A percentile compares a stretch with the other conserved stretches of the same genome.
phyloP scores from a whole-genome alignment of 1,140 invertebrate species.

The Macrostomum lignano region DNA sequence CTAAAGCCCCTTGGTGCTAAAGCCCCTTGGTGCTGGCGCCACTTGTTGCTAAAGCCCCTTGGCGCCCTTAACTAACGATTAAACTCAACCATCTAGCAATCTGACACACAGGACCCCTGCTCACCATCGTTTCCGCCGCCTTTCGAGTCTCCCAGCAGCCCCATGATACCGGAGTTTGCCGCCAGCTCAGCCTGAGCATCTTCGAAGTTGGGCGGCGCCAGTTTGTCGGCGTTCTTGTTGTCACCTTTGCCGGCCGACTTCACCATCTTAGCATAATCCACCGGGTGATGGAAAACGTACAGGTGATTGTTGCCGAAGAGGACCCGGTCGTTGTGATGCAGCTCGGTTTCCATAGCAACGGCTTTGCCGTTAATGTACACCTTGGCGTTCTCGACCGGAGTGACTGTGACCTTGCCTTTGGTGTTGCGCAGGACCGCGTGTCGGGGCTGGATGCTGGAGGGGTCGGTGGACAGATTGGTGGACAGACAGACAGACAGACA shows the following conservation, averaged over 20 bases:
- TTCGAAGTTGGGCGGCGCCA: constrained; percentile 16
- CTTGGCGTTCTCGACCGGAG: constrained; percentile 25
- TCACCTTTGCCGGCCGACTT: constrained; percentile 23
- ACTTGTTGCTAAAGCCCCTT: too few species aligned
- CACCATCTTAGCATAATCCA: constrained; percentile 32
- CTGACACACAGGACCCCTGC: too few species aligned
- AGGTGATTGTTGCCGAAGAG: constrained; percentile 35
- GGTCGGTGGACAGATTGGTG: too few species aligned
- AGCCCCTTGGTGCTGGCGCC: too few species aligned
- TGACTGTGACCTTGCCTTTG: constrained; percentile 28
- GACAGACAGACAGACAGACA: too few species aligned
- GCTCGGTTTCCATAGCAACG: constrained; percentile 24
- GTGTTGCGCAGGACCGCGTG: constrained; percentile 31
- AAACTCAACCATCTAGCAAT: too few species aligned
- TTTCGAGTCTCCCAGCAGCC: constrained; percentile 8
- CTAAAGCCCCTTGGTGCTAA: too few species aligned
- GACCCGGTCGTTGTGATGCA: constrained; percentile 36
- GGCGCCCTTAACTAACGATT: too few species aligned
- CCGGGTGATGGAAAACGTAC: too few species aligned
- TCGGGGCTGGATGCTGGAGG: constrained; percentile 32
- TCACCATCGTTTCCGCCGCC: constrained; percentile 11
- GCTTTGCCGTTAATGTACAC: constrained; percentile 33
- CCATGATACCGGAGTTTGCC: constrained; percentile 31
- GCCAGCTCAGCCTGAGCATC: constrained; percentile 36
- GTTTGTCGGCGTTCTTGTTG: constrained; percentile 18